phyloP scores from a whole-genome alignment of 2,888 invertebrate genomes.

The Diloba caeruleocephala region DNA sequence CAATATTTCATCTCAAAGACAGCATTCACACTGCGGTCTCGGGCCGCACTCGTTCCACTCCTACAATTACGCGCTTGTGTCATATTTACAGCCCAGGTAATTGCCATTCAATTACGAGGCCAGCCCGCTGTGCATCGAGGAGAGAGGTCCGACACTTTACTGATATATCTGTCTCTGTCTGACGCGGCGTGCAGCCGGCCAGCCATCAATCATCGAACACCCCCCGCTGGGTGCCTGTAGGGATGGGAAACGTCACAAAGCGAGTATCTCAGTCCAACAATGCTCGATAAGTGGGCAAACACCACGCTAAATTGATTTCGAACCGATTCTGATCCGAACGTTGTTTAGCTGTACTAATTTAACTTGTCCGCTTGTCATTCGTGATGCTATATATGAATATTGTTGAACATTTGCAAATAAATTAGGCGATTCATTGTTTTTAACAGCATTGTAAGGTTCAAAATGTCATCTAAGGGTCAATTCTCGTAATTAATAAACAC shows the following conservation, averaged over 20 bases:
- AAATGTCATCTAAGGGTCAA: too few species aligned
- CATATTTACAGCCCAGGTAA: constrained; percentile 90
- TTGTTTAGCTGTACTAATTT: constrained; percentile 75
- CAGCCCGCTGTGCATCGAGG: constrained; percentile 77
- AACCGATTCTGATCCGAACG: constrained; percentile 73
- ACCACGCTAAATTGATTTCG: constrained; percentile 84
- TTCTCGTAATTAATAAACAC: too few species aligned
- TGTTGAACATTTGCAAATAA: constrained; percentile 11
- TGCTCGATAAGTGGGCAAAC: constrained; percentile 86
- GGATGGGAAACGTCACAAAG: constrained; percentile 85
- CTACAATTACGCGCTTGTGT: constrained; percentile 89
- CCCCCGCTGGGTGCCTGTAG: constrained; percentile 84
- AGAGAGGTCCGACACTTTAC: constrained; percentile 63
- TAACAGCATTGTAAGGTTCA: too few species aligned
- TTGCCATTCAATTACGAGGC: constrained; percentile 89
- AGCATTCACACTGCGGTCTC: constrained; percentile 79
- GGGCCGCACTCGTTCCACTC: constrained; percentile 83
- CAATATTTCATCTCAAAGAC: constrained; percentile 83
- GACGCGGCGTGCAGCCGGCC: constrained; percentile 76
- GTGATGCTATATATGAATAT: constrained; percentile 20
- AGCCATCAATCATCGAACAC: constrained; percentile 87
- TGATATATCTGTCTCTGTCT: constrained; percentile 65
- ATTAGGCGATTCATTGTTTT: constrained; percentile 12
- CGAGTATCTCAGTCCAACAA: constrained; percentile 79
- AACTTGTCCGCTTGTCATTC: constrained; percentile 49